Conservation (phyloP, 2,888 invertebrate species). For the Eulithis testata region DNA sequence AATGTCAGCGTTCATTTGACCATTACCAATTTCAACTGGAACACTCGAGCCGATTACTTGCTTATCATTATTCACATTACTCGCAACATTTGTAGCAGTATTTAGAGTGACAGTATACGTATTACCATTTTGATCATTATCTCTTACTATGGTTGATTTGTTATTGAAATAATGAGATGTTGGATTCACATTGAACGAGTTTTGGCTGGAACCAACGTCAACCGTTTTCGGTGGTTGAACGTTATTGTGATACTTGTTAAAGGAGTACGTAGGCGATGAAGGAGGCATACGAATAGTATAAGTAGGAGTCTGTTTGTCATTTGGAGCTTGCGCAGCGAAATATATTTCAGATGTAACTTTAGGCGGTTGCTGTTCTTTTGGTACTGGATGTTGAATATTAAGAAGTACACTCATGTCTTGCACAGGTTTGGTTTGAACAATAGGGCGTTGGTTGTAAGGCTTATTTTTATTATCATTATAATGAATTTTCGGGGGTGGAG, state of each 20-base stretch:
- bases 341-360: constrained; percentile 82
- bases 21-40: constrained; percentile 64
- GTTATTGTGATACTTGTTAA: constrained; percentile 47
- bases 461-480: constrained; percentile 67
- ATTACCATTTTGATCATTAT: constrained; percentile 56
- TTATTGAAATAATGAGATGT: constrained; percentile 56
- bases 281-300: constrained; percentile 75
- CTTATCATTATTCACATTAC: constrained; percentile 55
- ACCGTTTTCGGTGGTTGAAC: constrained; percentile 35
- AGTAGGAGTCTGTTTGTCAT: constrained; percentile 67
- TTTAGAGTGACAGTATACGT: constrained; percentile 72
- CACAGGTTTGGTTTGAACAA: constrained; percentile 73
- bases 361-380: constrained; percentile 67
- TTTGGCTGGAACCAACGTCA: constrained; percentile 42
- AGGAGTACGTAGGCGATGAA: constrained; percentile 50
- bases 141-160: constrained; percentile 55
- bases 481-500: constrained; percentile 71
- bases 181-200: constrained; percentile 49
- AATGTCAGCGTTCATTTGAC: constrained; percentile 72
- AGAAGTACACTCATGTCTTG: constrained; percentile 79
- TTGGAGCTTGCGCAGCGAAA: constrained; percentile 75
- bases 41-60: constrained; percentile 72
- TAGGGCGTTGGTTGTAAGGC: constrained; percentile 68
- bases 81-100: constrained; percentile 71
- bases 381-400: constrained; percentile 76